Conservation (phyloP, 2,797 vertebrate species). For the Champsocephalus gunnari region DNA sequence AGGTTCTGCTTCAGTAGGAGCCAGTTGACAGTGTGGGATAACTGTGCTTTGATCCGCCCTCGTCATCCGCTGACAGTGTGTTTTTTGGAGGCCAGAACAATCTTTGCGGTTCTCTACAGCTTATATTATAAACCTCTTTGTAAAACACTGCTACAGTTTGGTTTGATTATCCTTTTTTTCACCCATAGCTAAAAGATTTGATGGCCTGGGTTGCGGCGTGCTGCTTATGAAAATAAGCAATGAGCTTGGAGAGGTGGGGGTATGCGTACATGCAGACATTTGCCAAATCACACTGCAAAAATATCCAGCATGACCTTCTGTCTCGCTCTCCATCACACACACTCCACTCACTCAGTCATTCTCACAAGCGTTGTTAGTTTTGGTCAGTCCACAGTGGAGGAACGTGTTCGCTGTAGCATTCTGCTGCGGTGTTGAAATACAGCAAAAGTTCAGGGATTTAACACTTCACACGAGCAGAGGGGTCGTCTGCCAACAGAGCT, state of each 20-base stretch:
- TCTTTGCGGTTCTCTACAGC: conserved; percentile 57
- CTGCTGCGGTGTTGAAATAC: conserved; percentile 53
- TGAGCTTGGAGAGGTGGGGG: conserved; percentile 43
- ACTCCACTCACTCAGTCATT: conserved; percentile 51
- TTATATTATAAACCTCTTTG: conserved; percentile 56
- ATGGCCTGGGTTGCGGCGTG: conserved; percentile 44
- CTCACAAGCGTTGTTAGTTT: conserved; percentile 51
- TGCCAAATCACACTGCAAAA: conserved; percentile 50
- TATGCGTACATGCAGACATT: conserved; percentile 21
- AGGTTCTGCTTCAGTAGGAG: conserved; percentile 38
- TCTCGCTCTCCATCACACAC: conserved; percentile 30
- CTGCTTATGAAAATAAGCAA: conserved; percentile 69
- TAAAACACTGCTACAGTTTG: conserved; percentile 31
- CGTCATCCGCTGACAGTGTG: conserved; percentile 58
- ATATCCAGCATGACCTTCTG: conserved; percentile 48
- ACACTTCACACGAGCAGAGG: conserved; percentile 43
- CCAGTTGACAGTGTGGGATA: conserved; percentile 42
- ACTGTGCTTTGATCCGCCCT: conserved; percentile 61
- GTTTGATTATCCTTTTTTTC: conserved; percentile 43
- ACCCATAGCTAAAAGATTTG: conserved; percentile 38
- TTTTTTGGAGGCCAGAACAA: conserved; percentile 57
- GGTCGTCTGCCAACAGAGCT: conserved; percentile 35
- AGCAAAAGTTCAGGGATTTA: conserved; percentile 49
- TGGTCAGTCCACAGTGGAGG: conserved; percentile 52
- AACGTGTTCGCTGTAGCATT: conserved; percentile 40